Conservation (phyloP, 1,140 invertebrate species). For the Bombus pyrosoma region DNA sequence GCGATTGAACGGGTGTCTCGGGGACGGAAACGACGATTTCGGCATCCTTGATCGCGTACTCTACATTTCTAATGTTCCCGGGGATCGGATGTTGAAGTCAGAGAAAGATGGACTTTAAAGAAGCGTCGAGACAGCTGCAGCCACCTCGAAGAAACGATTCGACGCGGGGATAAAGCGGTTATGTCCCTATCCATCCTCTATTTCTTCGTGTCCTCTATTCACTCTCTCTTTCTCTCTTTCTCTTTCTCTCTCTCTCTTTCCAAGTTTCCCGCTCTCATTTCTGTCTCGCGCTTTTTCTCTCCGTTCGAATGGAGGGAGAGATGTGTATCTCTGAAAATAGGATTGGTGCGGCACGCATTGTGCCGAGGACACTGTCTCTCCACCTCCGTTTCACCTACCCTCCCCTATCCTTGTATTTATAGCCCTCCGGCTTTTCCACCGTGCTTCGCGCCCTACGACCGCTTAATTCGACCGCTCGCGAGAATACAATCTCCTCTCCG, state of each 20-base stretch:
- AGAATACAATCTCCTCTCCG: slow-evolving; percentile 55
- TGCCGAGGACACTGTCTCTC: slow-evolving; percentile 67
- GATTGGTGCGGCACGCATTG: slow-evolving; percentile 74
- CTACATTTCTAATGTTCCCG: slow-evolving; percentile 53
- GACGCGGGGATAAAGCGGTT: slow-evolving; percentile 68
- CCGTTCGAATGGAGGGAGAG: slow-evolving; percentile 53
- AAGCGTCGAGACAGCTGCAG: slow-evolving; percentile 73
- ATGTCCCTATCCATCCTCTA: slow-evolving; percentile 54
- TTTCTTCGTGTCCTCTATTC: slow-evolving; percentile 29
- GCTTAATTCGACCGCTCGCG: slow-evolving; percentile 66
- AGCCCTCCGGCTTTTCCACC: slow-evolving; percentile 66
- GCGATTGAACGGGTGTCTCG: not conserved
- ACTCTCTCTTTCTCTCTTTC: not conserved
- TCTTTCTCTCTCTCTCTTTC: not conserved
- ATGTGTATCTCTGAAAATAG: slow-evolving; percentile 80
- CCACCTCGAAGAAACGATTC: slow-evolving; percentile 65
- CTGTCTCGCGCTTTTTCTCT: slow-evolving; percentile 38
- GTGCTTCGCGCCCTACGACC: slow-evolving; percentile 55
- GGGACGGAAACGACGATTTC: slow-evolving; percentile 12
- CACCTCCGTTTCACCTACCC: slow-evolving; percentile 51
- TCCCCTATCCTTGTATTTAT: slow-evolving; percentile 67
- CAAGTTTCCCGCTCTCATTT: not conserved
- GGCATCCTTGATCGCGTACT: slow-evolving; percentile 22
- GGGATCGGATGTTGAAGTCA: slow-evolving; percentile 25
- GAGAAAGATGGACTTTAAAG: slow-evolving; percentile 59